Evolutionary conservation across 2,888 invertebrate genomes (phyloP), one percentile per base, ranked within the genome.

Genomic region (Chloromyia formosa): DNA sequence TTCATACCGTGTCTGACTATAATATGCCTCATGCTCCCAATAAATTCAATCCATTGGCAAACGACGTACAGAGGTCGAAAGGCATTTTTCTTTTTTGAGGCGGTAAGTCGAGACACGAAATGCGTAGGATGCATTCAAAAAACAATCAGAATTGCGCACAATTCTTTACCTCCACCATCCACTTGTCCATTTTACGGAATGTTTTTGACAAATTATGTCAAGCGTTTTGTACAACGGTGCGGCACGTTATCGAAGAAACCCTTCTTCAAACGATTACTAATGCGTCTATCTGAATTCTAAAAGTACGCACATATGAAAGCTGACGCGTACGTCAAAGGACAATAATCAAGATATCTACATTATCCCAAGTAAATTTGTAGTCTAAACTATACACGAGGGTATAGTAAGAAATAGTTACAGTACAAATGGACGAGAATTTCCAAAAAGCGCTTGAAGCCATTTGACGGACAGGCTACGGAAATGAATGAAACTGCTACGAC

Each of bases 391-490:
- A 58, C 71, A 71, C 71, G 71, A 71, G 71, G 71, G 71, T 71
- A 58, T 40, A 58, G 58, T 71, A 71, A 42, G 40, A 1, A 40
- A 14, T 58, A 58, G 49, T 45, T 42, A 27, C 40, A 35, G 22
- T 22, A 22, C 12, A 35, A 20, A 49, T 22, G 66, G 45, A 40
- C 58, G 56, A 71, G 23, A 20, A 71, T 58, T 56, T 18, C 58
- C 40, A 58, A 40, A 40, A 23, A 71, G 40, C n/a, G 56, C 66
- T 49, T 1, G 22, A 20, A 22, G 56, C 58, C n/a, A 45, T 71
- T 71, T 71, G 71, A 71, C 71, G 56, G 71, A 71, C 71, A 71
- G 71, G 71, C 71, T 58, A 71, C 71, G 71, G 71, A 71, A 71
- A 71, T 71, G 71, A 71, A 42, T 56, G 71, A 58, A 42, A 18